phyloP scores from a whole-genome alignment of 2,113 vertebrate genomes.

The Tympanuchus pallidicinctus region DNA sequence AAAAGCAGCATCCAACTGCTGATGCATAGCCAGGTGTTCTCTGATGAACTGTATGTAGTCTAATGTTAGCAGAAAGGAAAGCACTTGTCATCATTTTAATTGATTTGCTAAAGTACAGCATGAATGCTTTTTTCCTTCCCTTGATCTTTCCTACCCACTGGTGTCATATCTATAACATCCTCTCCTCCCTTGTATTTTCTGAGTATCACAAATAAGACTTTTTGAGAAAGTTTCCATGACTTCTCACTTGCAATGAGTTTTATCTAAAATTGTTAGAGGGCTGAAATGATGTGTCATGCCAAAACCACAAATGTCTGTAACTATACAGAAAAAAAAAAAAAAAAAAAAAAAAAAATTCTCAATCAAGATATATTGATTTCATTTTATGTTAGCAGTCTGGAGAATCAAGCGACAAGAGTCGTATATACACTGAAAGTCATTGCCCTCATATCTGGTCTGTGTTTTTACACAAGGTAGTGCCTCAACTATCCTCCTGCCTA shows the following conservation, averaged over 20 bases:
- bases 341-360: background rate
- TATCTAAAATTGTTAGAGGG: background rate
- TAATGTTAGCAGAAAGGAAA: background rate
- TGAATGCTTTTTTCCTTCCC: conserved; percentile 9
- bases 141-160: conserved; percentile 2
- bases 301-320: background rate
- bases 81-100: background rate
- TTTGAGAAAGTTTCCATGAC: background rate
- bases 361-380: background rate
- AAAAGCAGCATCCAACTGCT: background rate
- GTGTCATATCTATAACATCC: background rate
- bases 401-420: background rate
- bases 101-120: conserved; percentile 9
- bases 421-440: background rate
- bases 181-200: conserved; percentile 3
- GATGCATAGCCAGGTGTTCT: background rate
- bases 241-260: background rate
- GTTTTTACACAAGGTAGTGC: background rate
- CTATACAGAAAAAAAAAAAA: background rate
- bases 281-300: background rate
- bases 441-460: background rate
- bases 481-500: background rate
- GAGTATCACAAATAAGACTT: background rate
- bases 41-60: background rate
- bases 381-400: background rate